These are phyloP conservation scores for Erebia ligea DNA, from an alignment of 2,888 invertebrate genomes.

Conservation along the genomic window DNA sequence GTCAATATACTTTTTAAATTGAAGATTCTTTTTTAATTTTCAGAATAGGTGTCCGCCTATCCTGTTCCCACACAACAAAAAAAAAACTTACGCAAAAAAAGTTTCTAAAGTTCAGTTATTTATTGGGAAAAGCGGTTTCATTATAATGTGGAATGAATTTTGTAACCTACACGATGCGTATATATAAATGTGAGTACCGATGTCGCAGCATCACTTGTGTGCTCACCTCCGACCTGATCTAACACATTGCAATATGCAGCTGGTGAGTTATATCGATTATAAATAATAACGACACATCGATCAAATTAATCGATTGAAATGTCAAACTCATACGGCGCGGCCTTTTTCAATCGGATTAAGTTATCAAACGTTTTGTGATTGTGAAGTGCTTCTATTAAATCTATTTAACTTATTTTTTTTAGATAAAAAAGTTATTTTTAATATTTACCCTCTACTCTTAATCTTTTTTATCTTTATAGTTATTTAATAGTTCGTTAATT, in stretches of 20 bases:
- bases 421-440: no score
- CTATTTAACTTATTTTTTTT: no score
- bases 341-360: background rate
- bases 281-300: constrained; percentile 18
- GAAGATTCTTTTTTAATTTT: background rate
- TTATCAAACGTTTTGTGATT: background rate
- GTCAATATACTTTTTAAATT: background rate
- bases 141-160: constrained; percentile 71
- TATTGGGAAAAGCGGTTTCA: constrained; percentile 67
- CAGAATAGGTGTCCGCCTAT: background rate
- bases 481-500: no score
- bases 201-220: constrained; percentile 62
- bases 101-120: constrained; percentile 59
- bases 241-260: constrained; percentile 63
- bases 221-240: constrained; percentile 68
- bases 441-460: no score
- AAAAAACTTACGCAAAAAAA: constrained; percentile 55
- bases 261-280: constrained; percentile 62
- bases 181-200: constrained; percentile 62
- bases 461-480: no score
- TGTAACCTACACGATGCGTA: constrained; percentile 60
- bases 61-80: constrained; percentile 9
- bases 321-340: background rate
- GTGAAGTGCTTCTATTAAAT: background rate
- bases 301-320: constrained; percentile 13